Percentiles rank a stretch among this genome's conserved stretches.
Evolutionary conservation across 2,888 invertebrate genomes (phyloP).

Genomic region (Nymphalis polychloros): DNA sequence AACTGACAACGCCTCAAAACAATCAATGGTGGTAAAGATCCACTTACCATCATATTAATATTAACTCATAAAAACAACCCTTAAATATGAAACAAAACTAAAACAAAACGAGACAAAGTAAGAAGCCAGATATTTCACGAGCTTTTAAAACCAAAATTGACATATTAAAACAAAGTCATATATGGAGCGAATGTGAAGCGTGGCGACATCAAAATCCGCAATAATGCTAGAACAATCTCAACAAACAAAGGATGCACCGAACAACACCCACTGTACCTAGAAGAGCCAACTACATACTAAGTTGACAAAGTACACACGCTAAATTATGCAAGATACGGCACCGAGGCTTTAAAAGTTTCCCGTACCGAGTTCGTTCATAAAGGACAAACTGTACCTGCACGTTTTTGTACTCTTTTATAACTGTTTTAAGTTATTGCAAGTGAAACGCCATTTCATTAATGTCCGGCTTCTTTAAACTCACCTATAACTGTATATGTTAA

Average conservation of each 20-base stretch:
- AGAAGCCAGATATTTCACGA: not conserved
- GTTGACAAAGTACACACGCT: conserved; percentile 41
- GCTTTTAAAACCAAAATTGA: not conserved
- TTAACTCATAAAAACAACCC: no score
- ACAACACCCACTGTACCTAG: conserved; percentile 16
- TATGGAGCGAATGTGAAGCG: conserved; percentile 2
- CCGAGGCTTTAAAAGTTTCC: conserved; percentile 42
- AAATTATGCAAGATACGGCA: conserved; percentile 44
- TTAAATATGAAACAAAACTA: no score
- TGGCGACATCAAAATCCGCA: conserved; percentile 24
- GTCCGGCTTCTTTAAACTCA: not conserved
- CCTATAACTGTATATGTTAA: no score
- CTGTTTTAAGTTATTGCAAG: conserved; percentile 18
- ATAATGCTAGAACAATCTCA: conserved; percentile 9
- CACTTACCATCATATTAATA: no score
- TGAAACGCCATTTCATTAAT: not conserved
- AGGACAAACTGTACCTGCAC: conserved; percentile 28
- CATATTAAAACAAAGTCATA: conserved; percentile 2
- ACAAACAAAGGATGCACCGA: conserved; percentile 27
- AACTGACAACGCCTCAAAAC: no score
- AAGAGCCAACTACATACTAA: conserved; percentile 34
- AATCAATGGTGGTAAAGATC: no score
- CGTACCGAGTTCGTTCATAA: conserved; percentile 23
- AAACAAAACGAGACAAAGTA: not conserved
- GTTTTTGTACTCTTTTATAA: conserved; percentile 17